Base-by-base conservation (phyloP, 2,888 invertebrate species). In the Heteropelma amictum region DNA sequence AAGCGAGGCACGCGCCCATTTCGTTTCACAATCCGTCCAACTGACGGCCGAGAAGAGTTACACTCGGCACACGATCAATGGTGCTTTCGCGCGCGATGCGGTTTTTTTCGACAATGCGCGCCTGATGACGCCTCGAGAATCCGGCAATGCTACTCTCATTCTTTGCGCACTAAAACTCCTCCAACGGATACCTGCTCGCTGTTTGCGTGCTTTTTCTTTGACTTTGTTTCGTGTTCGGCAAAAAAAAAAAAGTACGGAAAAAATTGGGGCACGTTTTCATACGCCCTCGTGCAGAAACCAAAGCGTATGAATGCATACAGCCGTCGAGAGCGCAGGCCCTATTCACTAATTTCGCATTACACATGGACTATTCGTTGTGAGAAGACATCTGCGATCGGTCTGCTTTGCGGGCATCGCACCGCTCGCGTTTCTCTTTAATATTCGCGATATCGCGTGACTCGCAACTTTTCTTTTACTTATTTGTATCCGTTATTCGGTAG, bases 31-130 rank as follows among this genome's bases (percentile, higher is more conserved):
- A 78, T 80, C 79, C 79, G 81, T 73, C 77, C 85, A 85, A 84
- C 86, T 87, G 87, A 85, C 87, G 87, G 83, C 69, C 76, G 74
- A 80, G 61, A 56, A 71, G 70, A 70, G 69, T 28, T 49, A 60
- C 49, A 61, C 47, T 26, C 35, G 28, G 47, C 53, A 30, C n/a
- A n/a, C 23, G 14, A 23, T n/a, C 51, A 23, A 45, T 30, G 45
- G 45, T 80, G 60, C 72, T 38, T 23, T 12, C 56, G 67, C 21
- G 54, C 60, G 58, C 67, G 67, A 82, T 86, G 83, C 80, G 86
- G 86, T 85, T 87, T 75, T 67, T 71, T 67, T 79, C 81, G 82
- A 85, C 87, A 87, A 87, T 85, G 78, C 79, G 71, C 67, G 71
- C 63, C 72, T 68, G 58, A 69, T 71, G 70, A 68, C 56, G 35